Evolutionary conservation across 1,140 invertebrate genomes (phyloP).

Genomic region (Tetramorium simillimum): DNA sequence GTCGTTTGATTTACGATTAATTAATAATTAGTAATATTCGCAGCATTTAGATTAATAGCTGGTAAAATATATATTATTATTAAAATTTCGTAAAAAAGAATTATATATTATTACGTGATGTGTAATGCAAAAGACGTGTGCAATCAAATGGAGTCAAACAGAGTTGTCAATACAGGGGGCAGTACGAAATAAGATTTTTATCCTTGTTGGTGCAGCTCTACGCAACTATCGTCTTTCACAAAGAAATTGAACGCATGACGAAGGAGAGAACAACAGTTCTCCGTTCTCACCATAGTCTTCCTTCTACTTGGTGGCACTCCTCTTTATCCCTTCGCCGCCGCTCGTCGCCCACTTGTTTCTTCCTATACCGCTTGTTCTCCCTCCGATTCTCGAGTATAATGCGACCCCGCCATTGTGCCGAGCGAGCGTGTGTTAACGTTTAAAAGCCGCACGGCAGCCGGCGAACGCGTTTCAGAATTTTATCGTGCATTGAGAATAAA

Average conservation of each 20-base stretch:
- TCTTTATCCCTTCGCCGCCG: slow-evolving; percentile 21
- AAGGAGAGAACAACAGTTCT: slow-evolving; percentile 59
- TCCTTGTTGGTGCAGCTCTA: background rate
- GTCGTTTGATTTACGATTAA: background rate
- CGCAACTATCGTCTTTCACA: background rate
- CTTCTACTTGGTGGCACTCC: slow-evolving; percentile 1
- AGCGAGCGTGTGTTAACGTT: slow-evolving; percentile 76
- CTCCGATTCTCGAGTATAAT: slow-evolving; percentile 75
- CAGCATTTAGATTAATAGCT: background rate
- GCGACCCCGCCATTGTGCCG: slow-evolving; percentile 73
- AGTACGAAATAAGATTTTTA: slow-evolving; percentile 1
- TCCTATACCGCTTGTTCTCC: slow-evolving; percentile 50
- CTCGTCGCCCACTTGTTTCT: slow-evolving; percentile 41
- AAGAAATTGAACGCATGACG: slow-evolving; percentile 55
- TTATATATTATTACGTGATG: background rate
- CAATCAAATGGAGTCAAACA: background rate
- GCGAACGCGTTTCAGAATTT: slow-evolving; percentile 79
- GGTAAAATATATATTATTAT: background rate
- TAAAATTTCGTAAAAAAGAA: background rate
- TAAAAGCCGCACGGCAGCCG: slow-evolving; percentile 78
- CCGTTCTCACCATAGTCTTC: slow-evolving; percentile 27
- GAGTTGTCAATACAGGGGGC: background rate
- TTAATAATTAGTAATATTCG: slow-evolving; percentile 4
- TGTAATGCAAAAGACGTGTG: background rate
- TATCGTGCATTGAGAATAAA: slow-evolving; percentile 78